Conservation (phyloP, 35 echinoderm and acorn worm species). For the Heliocidaris tuberculata region DNA sequence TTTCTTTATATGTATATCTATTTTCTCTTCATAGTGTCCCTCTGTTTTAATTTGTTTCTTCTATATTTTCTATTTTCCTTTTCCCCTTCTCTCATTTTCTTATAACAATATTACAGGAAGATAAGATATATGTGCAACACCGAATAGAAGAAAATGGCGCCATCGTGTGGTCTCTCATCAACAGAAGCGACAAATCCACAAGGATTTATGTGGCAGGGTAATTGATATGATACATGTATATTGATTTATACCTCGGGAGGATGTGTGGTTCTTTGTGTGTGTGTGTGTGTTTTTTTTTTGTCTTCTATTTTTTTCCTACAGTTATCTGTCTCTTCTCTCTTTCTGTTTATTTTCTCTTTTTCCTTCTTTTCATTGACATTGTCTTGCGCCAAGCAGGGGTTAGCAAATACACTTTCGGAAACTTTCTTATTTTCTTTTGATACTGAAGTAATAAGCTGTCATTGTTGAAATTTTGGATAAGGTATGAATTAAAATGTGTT, state of each 20-base stretch:
- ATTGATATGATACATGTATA: conserved; percentile 39
- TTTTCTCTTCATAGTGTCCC: background rate
- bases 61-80: background rate
- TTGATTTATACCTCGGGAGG: background rate
- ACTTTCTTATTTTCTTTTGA: no score
- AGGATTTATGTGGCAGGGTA: conserved; percentile 95
- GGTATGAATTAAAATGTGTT: no score
- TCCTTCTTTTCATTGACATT: no score
- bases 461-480: no score
- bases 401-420: no score
- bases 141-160: conserved; percentile 66
- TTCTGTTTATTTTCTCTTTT: no score
- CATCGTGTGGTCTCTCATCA: conserved; percentile 78
- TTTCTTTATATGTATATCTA: background rate
- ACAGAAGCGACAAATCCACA: conserved; percentile 51
- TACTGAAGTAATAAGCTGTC: no score
- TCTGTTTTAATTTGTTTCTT: background rate
- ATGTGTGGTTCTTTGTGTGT: background rate
- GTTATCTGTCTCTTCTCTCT: no score
- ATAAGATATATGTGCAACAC: conserved; percentile 94
- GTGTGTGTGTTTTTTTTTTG: no score
- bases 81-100: background rate
- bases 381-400: no score
- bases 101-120: conserved; percentile 66
- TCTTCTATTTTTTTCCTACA: no score